Evolutionary conservation across 1,140 invertebrate species (phyloP), one percentile per base, ranked within the genome.

Genomic region (Leptonema lineaticorne): DNA sequence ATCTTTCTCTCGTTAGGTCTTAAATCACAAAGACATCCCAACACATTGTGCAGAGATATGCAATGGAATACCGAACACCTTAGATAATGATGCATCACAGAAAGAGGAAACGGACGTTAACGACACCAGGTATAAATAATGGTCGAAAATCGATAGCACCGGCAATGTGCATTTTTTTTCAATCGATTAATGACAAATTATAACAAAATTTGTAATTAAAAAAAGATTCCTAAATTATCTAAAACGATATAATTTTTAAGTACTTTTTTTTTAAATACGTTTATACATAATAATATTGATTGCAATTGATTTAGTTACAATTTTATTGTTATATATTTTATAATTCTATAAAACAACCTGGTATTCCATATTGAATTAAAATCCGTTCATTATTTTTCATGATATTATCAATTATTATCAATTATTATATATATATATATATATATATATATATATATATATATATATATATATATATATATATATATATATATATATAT

Each of bases 1-100:
- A 18, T 24, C 50, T 53, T 22, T 41, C 9, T 71, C 66, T 67
- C 50, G 71, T 69, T 72, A 73, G 71, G 71, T 73, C 20, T 56
- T 73, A 65, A 70, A 37, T 67, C 68, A 73, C 68, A 73, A 73
- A 73, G 68, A 73, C 68, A 68, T 70, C 68, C 71, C 71, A 5
- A 73, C 68, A 16, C 66, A 70, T 60, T 73, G 71, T 59, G 68
- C 64, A 22, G 71, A 60, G 45, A 63, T 72, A 59, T 72, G 64
- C 71, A 72, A 72, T 63, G 67, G 70, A 58, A 67, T 59, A 45
- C 56, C 45, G 65, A 72, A 72, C 71, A 56, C 53, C 71, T 37
- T 67, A 69, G 62, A 63, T 29, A 46, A 45, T 59, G 45, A 59
- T 33, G 71, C 46, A 16, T 63, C 68, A 58, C 64, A 58, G 65